Conservation (phyloP, 2,888 invertebrate species). For the Pyrrhia umbra region DNA sequence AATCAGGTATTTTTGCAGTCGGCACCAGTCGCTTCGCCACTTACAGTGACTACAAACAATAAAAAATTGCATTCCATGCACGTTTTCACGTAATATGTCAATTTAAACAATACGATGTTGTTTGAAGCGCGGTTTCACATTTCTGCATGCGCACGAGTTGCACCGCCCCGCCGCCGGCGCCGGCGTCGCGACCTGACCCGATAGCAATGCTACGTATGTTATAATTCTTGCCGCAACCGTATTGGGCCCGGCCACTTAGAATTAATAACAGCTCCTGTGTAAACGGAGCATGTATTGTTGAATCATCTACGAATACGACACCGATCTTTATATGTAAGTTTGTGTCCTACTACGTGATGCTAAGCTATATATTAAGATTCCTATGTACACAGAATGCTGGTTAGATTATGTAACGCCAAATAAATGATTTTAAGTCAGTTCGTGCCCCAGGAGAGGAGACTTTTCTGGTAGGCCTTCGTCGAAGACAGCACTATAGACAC, state of each 20-base stretch:
- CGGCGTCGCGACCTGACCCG: conserved; percentile 54
- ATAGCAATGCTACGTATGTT: conserved; percentile 60
- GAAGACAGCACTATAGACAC: too few relatives aligned
- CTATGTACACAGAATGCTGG: too few relatives aligned
- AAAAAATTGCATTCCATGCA: conserved; percentile 35
- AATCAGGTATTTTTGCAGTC: conserved; percentile 41
- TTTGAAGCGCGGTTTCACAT: conserved; percentile 47
- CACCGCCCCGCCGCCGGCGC: conserved; percentile 49
- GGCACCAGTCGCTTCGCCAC: conserved; percentile 5
- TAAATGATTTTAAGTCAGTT: too few relatives aligned
- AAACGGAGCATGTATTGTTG: conserved; percentile 59
- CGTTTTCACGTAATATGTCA: conserved; percentile 43
- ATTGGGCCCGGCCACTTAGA: conserved; percentile 56
- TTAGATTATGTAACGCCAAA: too few relatives aligned
- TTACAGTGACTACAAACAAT: conserved; percentile 22
- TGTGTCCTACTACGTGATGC: conserved; percentile 32
- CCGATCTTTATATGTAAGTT: conserved; percentile 32
- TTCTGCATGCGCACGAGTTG: conserved; percentile 57
- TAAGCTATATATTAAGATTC: conserved; percentile 26
- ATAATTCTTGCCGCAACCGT: conserved; percentile 60
- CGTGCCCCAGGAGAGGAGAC: too few relatives aligned
- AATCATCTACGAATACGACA: conserved; percentile 63
- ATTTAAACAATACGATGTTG: conserved; percentile 54
- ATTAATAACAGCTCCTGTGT: conserved; percentile 62
- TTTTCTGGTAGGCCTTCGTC: too few relatives aligned